A percentile compares a stretch with the other conserved stretches of the same genome.
Evolutionary conservation across 1,140 invertebrate species (phyloP).

Genomic region (Platyscapa corneri): DNA sequence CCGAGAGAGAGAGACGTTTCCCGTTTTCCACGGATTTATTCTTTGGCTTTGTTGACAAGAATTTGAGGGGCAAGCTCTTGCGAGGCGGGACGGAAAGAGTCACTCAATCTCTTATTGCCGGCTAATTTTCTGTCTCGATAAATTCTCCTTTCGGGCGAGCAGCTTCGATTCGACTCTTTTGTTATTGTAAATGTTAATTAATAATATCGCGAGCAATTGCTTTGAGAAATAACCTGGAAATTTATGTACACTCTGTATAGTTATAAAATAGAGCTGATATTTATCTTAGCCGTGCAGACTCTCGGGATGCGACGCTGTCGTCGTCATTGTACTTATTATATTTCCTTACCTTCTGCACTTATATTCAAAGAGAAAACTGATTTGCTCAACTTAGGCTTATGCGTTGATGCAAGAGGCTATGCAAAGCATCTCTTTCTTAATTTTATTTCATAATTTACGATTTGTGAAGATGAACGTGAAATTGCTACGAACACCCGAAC

Average conservation of each 20-base stretch:
- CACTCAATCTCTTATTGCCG: neutral
- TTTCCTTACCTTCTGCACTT: neutral
- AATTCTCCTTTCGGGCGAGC: neutral
- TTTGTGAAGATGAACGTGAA: neutral
- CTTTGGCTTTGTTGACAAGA: too few relatives aligned
- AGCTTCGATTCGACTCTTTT: too few relatives aligned
- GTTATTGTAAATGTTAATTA: too few relatives aligned
- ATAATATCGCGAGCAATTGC: neutral
- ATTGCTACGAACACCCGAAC: neutral
- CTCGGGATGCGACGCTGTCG: neutral
- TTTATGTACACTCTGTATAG: neutral
- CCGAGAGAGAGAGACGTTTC: too few relatives aligned
- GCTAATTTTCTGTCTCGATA: neutral
- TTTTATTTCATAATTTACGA: neutral
- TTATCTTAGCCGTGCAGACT: neutral
- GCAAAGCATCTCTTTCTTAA: neutral
- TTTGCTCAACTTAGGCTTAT: neutral
- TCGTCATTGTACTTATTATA: conserved; percentile 5
- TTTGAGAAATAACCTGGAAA: neutral
- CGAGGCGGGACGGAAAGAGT: too few relatives aligned
- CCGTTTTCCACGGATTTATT: too few relatives aligned
- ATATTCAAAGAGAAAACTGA: neutral
- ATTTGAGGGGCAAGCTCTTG: too few relatives aligned
- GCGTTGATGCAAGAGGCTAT: neutral
- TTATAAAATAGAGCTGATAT: neutral